These are phyloP conservation scores for Papilio machaon DNA, from an alignment of 1,140 invertebrate genomes.

Conservation along the genomic window DNA sequence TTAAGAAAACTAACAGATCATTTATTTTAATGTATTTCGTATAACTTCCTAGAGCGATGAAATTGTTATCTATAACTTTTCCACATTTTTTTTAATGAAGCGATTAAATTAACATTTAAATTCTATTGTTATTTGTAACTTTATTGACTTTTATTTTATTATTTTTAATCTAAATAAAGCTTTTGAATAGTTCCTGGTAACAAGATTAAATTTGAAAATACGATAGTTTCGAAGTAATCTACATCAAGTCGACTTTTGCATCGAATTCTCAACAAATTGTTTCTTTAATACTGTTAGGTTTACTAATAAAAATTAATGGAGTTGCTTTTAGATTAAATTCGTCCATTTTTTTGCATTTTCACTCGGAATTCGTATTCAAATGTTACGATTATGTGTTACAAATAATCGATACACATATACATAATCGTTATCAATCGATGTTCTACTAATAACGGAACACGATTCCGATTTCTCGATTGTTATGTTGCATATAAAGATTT, in stretches of 20 bases:
- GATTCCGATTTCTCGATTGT: constrained; percentile 44
- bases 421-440: constrained; percentile 37
- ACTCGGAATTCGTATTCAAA: constrained; percentile 29
- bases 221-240: too few species aligned
- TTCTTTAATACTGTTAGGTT: constrained; percentile 33
- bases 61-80: not conserved
- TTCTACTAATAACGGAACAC: constrained; percentile 41
- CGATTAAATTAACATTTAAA: too few species aligned
- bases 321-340: constrained; percentile 23
- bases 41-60: not conserved
- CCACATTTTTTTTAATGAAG: too few species aligned
- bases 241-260: too few species aligned
- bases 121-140: not conserved
- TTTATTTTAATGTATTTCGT: too few species aligned
- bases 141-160: too few species aligned
- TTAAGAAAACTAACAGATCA: too few species aligned
- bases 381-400: constrained; percentile 32
- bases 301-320: constrained; percentile 18
- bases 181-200: too few species aligned
- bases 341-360: constrained; percentile 33
- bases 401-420: constrained; percentile 37
- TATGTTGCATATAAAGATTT: constrained; percentile 38
- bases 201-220: too few species aligned
- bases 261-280: not conserved
- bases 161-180: too few species aligned